Evolutionary conservation across 37 sponge, comb jelly and placozoan species (phyloP).

Genomic region (Haliclona indistincta): DNA sequence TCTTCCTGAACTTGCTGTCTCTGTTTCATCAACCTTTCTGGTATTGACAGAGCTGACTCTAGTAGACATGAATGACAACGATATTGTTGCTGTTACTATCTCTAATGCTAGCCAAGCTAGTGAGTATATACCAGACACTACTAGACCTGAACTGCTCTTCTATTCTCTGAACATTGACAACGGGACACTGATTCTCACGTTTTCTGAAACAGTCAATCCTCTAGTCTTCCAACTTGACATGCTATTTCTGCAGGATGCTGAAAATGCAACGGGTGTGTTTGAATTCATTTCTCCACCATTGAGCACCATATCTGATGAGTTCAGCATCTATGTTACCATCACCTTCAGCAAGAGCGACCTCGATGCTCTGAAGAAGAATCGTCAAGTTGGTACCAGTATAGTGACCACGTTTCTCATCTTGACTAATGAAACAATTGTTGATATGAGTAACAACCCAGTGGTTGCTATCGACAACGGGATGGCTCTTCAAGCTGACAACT

Average conservation of each 20-base stretch:
- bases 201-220: slow-evolving; percentile 84
- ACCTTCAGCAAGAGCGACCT: slow-evolving; percentile 59
- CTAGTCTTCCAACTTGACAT: slow-evolving; percentile 37
- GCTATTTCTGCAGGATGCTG: slow-evolving; percentile 56
- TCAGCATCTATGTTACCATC: slow-evolving; percentile 40
- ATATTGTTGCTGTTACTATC: slow-evolving; percentile 31
- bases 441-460: slow-evolving; percentile 65
- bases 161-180: slow-evolving; percentile 71
- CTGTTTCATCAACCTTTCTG: slow-evolving; percentile 39
- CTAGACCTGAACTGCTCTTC: slow-evolving; percentile 43
- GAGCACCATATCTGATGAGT: slow-evolving; percentile 20
- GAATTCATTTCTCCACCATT: slow-evolving; percentile 4
- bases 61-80: slow-evolving; percentile 73
- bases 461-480: slow-evolving; percentile 34
- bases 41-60: slow-evolving; percentile 41
- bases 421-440: slow-evolving; percentile 39
- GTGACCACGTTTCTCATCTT: slow-evolving; percentile 57
- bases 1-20: slow-evolving; percentile 55
- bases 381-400: slow-evolving; percentile 52
- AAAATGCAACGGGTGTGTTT: slow-evolving; percentile 27
- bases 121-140: slow-evolving; percentile 65
- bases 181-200: slow-evolving; percentile 63
- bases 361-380: slow-evolving; percentile 59
- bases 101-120: slow-evolving; percentile 20
- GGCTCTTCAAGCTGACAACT: slow-evolving; percentile 15